Evolutionary conservation across 2,797 vertebrate species (phyloP), one percentile per base, ranked within the genome.

Genomic region (Phoebastria nigripes): DNA sequence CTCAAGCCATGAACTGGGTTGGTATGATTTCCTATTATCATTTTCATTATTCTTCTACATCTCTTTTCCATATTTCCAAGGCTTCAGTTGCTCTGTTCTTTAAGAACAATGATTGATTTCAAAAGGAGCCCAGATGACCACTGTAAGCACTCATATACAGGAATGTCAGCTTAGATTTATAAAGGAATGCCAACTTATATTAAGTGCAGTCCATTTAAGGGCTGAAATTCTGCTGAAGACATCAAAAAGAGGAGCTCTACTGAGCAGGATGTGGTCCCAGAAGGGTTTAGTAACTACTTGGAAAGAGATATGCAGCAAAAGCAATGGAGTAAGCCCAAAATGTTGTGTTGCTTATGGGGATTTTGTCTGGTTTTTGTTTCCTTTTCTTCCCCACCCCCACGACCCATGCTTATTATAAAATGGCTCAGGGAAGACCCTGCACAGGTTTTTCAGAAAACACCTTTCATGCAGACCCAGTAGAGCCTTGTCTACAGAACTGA

Each of bases 161-260:
- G 24, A 93, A 93, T 39, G 86, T 93, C 90, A 94, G 35, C 77
- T 91, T 67, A 71, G 37, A 90, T 95, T 88, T 93, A 54, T 39
- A 54, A 11, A 61, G 54, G 33, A 93, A 88, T 95, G 85, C 15
- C 79, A 78, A 78, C 7, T 91, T 85, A 29, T 4, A 71, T 91
- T 87, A 94, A 62, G n/a, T 58, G 22, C 11, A 87, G 44, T 59
- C 44, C 13, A 72, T 70, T 84, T 82, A 78, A 93, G 33, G 55
- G 49, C 19, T 82, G 52, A 80, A 93, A 66, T 82, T 22, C 35
- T 88, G 26, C 47, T 85, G 49, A 83, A 79, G 33, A 87, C 37
- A 47, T 89, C 62, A 79, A 87, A 89, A 94, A 1, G 1, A 96
- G 49, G 35, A 87, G 35, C 35, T 84, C 63, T 74, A 10, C 70